Evolutionary conservation across 2,797 vertebrate species (phyloP).

Genomic region (Rhadinocentrus ornatus): DNA sequence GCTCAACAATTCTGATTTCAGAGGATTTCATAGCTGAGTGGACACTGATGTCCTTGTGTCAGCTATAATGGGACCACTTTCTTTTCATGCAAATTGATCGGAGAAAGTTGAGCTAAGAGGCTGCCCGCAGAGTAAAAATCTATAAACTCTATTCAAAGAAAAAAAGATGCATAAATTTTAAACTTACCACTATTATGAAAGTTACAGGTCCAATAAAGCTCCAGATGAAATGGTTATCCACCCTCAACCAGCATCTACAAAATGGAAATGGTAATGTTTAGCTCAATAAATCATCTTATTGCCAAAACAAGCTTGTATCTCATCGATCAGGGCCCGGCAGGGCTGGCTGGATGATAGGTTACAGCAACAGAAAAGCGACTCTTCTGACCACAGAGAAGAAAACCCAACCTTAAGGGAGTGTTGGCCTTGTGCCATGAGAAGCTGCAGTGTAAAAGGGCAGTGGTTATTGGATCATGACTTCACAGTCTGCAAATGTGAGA

Average conservation of each 20-base stretch:
- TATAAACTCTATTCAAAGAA: slow-evolving; percentile 59
- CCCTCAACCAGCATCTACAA: slow-evolving; percentile 93
- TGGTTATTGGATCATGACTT: slow-evolving; percentile 65
- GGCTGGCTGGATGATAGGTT: slow-evolving; percentile 53
- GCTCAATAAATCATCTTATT: slow-evolving; percentile 63
- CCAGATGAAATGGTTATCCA: slow-evolving; percentile 99
- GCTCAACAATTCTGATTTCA: slow-evolving; percentile 75
- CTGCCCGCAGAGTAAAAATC: slow-evolving; percentile 56
- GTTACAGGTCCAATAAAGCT: slow-evolving; percentile 97
- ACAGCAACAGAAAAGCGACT: slow-evolving; percentile 49
- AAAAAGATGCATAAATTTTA: slow-evolving; percentile 20
- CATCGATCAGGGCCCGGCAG: slow-evolving; percentile 61
- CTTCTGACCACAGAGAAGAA: slow-evolving; percentile 67
- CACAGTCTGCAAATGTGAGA: slow-evolving; percentile 66
- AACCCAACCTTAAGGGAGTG: slow-evolving; percentile 58
- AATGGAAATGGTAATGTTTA: slow-evolving; percentile 52
- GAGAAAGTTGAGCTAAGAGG: slow-evolving; percentile 61
- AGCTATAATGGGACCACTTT: slow-evolving; percentile 80
- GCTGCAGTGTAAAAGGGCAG: slow-evolving; percentile 57
- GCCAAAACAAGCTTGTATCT: slow-evolving; percentile 67
- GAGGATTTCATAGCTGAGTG: slow-evolving; percentile 81
- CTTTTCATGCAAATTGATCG: slow-evolving; percentile 82
- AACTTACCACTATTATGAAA: slow-evolving; percentile 94
- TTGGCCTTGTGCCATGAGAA: slow-evolving; percentile 62
- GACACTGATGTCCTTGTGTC: slow-evolving; percentile 78